Base-by-base conservation (phyloP, 2,888 invertebrate species). In the Trachelus tabidus region DNA sequence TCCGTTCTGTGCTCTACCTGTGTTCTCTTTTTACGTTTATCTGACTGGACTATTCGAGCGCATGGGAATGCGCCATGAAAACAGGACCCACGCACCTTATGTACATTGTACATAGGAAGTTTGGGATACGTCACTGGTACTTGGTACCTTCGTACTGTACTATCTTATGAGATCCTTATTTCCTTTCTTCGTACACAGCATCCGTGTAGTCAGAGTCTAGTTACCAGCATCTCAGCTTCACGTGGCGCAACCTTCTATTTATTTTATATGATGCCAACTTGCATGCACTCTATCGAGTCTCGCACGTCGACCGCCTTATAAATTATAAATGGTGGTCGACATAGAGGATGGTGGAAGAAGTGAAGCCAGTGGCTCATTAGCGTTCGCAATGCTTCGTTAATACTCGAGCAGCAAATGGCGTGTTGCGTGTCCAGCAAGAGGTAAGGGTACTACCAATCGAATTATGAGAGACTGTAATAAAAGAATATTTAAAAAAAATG, bases 1-100 rank as follows among this genome's bases (percentile, higher is more conserved):
- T 78, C 78, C 78, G 78, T 37, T 75, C 31, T 23, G 71, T 56
- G 71, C 30, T 34, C 9, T n/a, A n/a, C 23, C 30, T 74, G n/a
- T 12, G 15, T 34, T 34, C 31, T 3, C 37, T n/a, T 74, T 40
- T 74, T 23, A 12, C 37, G 23, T 34, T 34, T 34, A 33, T 74
- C 37, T 30, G n/a, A 30, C 34, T 23, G 56, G 23, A 56, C 56
- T 56, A 56, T 1, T 56, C 56, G 23, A 23, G 56, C 56, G 9
- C 35, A 74, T 74, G 74, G 74, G 74, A 74, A 74, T 34, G 6
- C 74, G 30, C n/a, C 37, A 0, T 34, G 74, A 74, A 74, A 34
- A 74, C 71, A 34, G 34, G 34, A 71, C 71, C 34, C 71, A 71
- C 71, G 34, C 34, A 71, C 12, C 71, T 71, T 33, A 11, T 69